phyloP scores from a whole-genome alignment of 2,113 vertebrate genomes.

The Nansenia antarctica region DNA sequence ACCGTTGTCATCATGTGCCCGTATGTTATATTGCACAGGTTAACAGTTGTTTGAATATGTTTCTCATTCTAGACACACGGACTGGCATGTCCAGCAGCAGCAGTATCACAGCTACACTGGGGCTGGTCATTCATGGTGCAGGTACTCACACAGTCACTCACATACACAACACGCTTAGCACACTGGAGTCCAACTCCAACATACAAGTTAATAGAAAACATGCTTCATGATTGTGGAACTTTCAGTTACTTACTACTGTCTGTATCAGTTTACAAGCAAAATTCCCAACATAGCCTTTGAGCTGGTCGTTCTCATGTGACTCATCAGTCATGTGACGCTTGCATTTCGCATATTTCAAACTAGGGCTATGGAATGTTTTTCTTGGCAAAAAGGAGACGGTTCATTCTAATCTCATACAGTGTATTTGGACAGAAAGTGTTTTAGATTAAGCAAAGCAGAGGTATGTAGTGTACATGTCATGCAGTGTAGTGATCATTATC shows the following conservation, averaged over 20 bases:
- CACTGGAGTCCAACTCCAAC: no score
- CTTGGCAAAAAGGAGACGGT: no score
- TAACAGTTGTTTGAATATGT: not conserved
- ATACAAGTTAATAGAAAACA: not conserved
- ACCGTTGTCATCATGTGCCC: not conserved
- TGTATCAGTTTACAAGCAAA: not conserved
- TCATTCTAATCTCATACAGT: no score
- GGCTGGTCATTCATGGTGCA: conserved; percentile 81
- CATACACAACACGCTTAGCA: not conserved
- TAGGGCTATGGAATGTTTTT: no score
- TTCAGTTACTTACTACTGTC: not conserved
- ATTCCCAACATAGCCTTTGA: conserved; percentile 3
- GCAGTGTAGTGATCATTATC: not conserved
- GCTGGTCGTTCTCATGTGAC: conserved; percentile 36
- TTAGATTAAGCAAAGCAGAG: no score
- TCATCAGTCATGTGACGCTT: conserved; percentile 40
- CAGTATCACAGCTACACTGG: conserved; percentile 75
- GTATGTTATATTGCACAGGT: not conserved
- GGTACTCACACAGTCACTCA: conserved; percentile 54
- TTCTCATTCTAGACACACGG: conserved; percentile 60
- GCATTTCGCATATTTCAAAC: no score
- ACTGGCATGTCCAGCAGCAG: conserved; percentile 44
- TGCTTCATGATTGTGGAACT: not conserved
- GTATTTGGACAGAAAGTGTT: no score
- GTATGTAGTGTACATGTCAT: no score